Base-by-base conservation (phyloP, 2,888 invertebrate genomes). In the Drosophila borealis region DNA sequence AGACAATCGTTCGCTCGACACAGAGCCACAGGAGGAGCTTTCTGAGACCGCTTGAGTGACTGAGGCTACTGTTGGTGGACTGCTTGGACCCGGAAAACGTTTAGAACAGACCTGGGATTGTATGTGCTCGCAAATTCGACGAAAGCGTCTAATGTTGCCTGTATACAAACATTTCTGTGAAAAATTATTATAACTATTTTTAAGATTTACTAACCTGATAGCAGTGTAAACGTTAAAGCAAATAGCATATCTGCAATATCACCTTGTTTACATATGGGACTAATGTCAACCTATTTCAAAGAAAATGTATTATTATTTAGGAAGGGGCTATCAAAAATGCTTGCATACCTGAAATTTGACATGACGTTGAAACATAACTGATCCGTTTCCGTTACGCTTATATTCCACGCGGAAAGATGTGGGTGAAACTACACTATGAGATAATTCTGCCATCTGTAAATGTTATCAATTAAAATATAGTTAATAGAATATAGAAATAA, bases 331-430 rank as follows among this genome's bases (percentile, higher is more conserved):
- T 9, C 8, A 21, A 6, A 14, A 3, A 10, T 0, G 33, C 17
- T 2, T n/a, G 14, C 48, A 14, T 70, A 94, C 94, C 94, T 99
- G 98, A 93, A 99, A 98, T 75, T 98, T 94, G 29, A 99, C 98
- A 93, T 98, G 98, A 80, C 99, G 93, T 90, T 98, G 98, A 92
- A 99, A 98, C 97, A 99, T 98, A 70, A 97, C 97, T 21, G 98
- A 97, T 59, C 98, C 98, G 77, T 98, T 97, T 46, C 97, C 96
- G 19, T 97, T 98, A 51, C 99, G 94, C 91, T 98, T 98, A 93
- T 99, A 99, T 92, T 99, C 99, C 65, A 99, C 99, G 59, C 98
- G 95, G 93, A 99, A 99, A 39, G 98, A 98, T 95, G 98, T 98
- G 51, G 99, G 98, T 74, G 98, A 98, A 34, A 98, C 95, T n/a